phyloP scores from a whole-genome alignment of 2,888 invertebrate genomes.

The Spisula solida region DNA sequence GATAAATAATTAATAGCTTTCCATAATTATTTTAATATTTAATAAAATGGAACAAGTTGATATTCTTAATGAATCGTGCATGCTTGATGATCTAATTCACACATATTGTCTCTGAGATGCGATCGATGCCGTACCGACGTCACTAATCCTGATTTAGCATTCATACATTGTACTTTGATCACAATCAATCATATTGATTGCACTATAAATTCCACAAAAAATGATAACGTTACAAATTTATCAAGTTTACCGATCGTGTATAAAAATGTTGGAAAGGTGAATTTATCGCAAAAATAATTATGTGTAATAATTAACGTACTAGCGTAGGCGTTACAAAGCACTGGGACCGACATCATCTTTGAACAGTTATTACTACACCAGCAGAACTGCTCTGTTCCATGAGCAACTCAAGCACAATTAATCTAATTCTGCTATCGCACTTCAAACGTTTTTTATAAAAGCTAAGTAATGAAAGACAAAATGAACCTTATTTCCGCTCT shows the following conservation, averaged over 20 bases:
- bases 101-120: not conserved
- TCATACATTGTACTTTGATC: not conserved
- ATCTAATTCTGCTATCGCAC: constrained; percentile 20
- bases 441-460: constrained; percentile 19
- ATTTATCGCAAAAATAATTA: not conserved
- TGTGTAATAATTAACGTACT: not conserved
- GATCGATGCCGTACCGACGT: not conserved
- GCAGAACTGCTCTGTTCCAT: not conserved
- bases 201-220: not conserved
- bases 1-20: not conserved
- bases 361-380: not conserved
- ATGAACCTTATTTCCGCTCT: constrained; percentile 21
- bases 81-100: not conserved
- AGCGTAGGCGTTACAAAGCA: not conserved
- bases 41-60: not conserved
- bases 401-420: constrained; percentile 15
- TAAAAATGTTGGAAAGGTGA: no score
- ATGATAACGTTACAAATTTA: not conserved
- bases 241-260: not conserved
- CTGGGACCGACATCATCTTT: not conserved
- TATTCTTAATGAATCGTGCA: not conserved
- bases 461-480: constrained; percentile 16
- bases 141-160: not conserved
- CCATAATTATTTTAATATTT: constrained; percentile 1
- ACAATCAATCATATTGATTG: not conserved